These are phyloP conservation scores for Alitta virens DNA, from an alignment of 2,888 invertebrate genomes.

Conservation along the genomic window DNA sequence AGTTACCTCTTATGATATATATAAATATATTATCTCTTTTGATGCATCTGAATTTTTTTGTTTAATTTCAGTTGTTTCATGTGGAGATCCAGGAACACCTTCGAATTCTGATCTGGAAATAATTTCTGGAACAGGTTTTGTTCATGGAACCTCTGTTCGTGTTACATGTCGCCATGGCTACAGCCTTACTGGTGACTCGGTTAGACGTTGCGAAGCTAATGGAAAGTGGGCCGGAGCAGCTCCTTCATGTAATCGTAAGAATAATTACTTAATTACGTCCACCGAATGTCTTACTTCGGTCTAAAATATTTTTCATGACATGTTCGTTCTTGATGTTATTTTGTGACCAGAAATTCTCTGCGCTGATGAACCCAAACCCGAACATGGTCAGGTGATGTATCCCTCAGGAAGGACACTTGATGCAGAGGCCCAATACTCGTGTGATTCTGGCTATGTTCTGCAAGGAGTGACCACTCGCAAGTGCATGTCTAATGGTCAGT, in stretches of 20 bases:
- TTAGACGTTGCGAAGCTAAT: neutral
- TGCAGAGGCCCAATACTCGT: neutral
- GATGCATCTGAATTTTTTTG: no score
- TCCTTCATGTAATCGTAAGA: neutral
- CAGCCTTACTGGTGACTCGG: neutral
- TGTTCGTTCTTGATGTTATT: no score
- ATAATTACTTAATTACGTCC: no score
- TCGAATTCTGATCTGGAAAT: neutral
- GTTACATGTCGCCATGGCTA: neutral
- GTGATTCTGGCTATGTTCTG: neutral
- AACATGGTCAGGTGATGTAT: no score
- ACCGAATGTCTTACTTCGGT: no score
- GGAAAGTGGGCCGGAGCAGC: neutral
- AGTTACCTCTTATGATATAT: no score
- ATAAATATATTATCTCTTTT: no score
- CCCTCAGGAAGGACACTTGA: no score
- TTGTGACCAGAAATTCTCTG: no score
- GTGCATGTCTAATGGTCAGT: neutral
- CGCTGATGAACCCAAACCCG: no score
- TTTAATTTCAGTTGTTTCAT: neutral
- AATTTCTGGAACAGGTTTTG: neutral
- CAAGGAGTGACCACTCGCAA: neutral
- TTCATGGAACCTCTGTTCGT: neutral
- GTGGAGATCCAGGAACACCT: neutral
- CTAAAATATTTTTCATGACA: no score